Evolutionary conservation across 2,797 vertebrate species (phyloP).

Genomic region (Columba guinea): DNA sequence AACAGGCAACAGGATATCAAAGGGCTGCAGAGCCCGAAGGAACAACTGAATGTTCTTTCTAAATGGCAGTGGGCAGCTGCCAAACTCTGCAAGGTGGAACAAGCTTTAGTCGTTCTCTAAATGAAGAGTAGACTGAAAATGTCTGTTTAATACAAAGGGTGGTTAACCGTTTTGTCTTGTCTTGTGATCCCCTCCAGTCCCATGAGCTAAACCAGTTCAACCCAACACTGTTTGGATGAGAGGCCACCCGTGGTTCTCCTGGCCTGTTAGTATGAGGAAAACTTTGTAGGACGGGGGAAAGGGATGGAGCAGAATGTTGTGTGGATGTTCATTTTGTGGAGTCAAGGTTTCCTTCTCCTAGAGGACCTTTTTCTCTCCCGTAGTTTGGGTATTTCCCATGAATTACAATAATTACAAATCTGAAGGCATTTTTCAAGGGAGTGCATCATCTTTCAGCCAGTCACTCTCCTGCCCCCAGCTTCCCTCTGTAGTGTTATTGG

Average conservation of each 20-base stretch:
- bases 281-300: not conserved
- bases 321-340: not conserved
- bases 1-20: slow-evolving; percentile 33
- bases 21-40: slow-evolving; percentile 5
- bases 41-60: slow-evolving; percentile 43
- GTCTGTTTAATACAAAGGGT: not conserved
- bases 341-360: not conserved
- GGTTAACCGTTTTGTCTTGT: slow-evolving; percentile 8
- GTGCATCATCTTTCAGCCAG: not conserved
- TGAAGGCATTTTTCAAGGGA: not conserved
- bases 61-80: slow-evolving; percentile 58
- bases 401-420: not conserved
- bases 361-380: not conserved
- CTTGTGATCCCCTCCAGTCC: not conserved
- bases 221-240: not conserved
- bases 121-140: slow-evolving; percentile 4
- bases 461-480: not conserved
- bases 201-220: not conserved
- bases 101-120: slow-evolving; percentile 41
- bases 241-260: not conserved
- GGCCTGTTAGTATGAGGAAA: not conserved
- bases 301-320: not conserved
- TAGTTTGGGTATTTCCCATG: not conserved
- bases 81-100: slow-evolving; percentile 62
- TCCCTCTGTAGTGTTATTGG: not conserved